These are phyloP conservation scores for Tolmerus cingulatus DNA, from an alignment of 2,888 invertebrate genomes.

Conservation along the genomic window DNA sequence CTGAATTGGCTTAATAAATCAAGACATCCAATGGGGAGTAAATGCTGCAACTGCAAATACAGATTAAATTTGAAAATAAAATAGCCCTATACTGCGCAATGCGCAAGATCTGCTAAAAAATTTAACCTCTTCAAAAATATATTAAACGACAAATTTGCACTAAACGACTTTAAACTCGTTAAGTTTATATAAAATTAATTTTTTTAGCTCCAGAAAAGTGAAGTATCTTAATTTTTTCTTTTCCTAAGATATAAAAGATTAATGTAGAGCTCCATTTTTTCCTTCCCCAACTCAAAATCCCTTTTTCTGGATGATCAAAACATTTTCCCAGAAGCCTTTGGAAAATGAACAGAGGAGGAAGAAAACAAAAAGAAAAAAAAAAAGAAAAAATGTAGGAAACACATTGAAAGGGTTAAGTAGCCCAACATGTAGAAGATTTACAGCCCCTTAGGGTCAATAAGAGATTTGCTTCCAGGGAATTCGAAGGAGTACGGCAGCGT, in stretches of 20 bases:
- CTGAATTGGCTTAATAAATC: no score
- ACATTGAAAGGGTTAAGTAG: not conserved
- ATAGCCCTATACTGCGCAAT: not conserved
- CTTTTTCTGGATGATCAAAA: not conserved
- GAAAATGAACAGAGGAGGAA: not conserved
- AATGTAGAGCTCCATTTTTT: not conserved
- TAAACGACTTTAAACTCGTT: not conserved
- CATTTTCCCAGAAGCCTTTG: not conserved
- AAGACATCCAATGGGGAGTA: no score
- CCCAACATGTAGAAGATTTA: not conserved
- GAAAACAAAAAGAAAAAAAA: not conserved
- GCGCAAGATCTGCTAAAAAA: not conserved
- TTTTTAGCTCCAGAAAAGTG: not conserved
- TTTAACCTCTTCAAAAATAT: not conserved
- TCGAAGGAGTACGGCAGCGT: not conserved
- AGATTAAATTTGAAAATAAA: not conserved
- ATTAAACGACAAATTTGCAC: not conserved
- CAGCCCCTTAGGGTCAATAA: not conserved
- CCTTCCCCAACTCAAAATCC: not conserved
- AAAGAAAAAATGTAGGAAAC: not conserved
- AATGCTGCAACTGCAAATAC: not conserved
- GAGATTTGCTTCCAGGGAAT: not conserved
- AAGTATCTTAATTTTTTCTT: not conserved
- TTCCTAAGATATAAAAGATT: not conserved
- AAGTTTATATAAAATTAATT: not conserved